A percentile compares a stretch with the other conserved stretches of the same genome.
Evolutionary conservation across 1,140 invertebrate species (phyloP).

Genomic region (Atta cephalotes): DNA sequence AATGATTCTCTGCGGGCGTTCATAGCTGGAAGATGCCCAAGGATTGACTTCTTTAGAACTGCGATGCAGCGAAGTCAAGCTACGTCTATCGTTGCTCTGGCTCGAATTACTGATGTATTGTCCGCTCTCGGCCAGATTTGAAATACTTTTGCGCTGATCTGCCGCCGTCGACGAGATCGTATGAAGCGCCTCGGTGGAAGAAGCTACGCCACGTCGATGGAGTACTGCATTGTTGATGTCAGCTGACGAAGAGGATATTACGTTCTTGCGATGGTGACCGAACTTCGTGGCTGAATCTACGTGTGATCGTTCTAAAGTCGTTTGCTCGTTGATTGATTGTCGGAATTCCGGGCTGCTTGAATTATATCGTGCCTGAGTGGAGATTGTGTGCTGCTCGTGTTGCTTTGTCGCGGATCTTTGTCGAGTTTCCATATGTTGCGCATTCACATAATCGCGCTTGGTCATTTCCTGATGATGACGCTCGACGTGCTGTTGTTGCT

Average conservation of each 20-base stretch:
- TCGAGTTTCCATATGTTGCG: constrained; percentile 76
- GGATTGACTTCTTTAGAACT: constrained; percentile 85
- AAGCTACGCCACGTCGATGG: constrained; percentile 89
- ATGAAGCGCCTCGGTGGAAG: constrained; percentile 88
- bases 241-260: constrained; percentile 90
- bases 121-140: constrained; percentile 91
- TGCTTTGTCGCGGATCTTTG: constrained; percentile 68
- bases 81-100: constrained; percentile 90
- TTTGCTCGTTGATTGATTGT: constrained; percentile 67
- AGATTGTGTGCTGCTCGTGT: constrained; percentile 72
- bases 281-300: constrained; percentile 73
- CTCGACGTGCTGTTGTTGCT: constrained; percentile 59
- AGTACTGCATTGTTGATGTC: constrained; percentile 92
- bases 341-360: constrained; percentile 76
- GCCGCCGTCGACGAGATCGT: constrained; percentile 91
- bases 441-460: constrained; percentile 81
- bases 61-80: constrained; percentile 92
- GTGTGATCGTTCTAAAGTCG: constrained; percentile 55
- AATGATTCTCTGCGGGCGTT: constrained; percentile 86
- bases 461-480: constrained; percentile 64
- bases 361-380: constrained; percentile 74
- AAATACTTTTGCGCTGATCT: constrained; percentile 92
- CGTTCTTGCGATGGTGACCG: constrained; percentile 90
- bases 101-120: constrained; percentile 89
- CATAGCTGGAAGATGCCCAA: constrained; percentile 85